These are phyloP conservation scores for Corydoras maculifer DNA, from an alignment of 2,113 vertebrate genomes.

Conservation along the genomic window DNA sequence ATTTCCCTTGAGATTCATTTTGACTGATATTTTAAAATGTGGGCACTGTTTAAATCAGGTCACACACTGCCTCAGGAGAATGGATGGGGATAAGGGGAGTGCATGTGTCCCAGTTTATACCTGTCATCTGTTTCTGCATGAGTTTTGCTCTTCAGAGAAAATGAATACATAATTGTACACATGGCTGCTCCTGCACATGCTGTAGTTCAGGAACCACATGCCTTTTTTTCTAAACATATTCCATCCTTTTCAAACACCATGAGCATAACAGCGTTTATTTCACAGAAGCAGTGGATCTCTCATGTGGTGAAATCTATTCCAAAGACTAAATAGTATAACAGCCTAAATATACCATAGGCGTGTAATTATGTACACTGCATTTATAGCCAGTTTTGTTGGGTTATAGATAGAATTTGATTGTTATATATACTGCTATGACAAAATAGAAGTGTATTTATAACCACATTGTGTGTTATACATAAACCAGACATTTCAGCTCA, in stretches of 20 bases:
- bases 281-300: background rate
- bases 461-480: no score
- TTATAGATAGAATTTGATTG: no score
- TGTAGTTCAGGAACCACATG: background rate
- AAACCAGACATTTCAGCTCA: no score
- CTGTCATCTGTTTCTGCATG: constrained; percentile 10
- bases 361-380: no score
- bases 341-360: no score
- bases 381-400: no score
- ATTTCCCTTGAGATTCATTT: background rate
- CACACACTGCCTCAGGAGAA: constrained; percentile 24
- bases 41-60: constrained; percentile 37
- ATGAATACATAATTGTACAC: constrained; percentile 11
- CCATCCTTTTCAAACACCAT: background rate
- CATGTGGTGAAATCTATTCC: background rate
- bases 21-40: constrained; percentile 25
- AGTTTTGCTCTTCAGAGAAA: constrained; percentile 11
- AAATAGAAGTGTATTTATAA: no score
- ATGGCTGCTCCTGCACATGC: background rate
- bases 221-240: background rate
- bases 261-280: background rate
- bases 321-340: no score
- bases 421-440: no score
- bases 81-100: constrained; percentile 2
- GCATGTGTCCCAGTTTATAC: constrained; percentile 40